phyloP scores from a whole-genome alignment of 1,140 invertebrate genomes.

The Elysia chlorotica region DNA sequence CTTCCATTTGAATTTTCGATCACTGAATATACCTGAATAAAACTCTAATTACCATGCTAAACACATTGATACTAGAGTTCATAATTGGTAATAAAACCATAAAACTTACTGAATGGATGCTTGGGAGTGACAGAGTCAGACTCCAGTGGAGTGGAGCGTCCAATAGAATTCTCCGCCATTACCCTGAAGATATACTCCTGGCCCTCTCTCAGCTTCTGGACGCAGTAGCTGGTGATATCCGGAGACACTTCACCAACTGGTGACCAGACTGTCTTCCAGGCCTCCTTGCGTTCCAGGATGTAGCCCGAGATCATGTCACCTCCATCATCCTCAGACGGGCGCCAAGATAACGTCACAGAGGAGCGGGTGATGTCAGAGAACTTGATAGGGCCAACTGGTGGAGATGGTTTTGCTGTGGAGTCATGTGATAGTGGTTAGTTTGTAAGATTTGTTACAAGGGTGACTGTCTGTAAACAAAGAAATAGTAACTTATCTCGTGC shows the following conservation, averaged over 20 bases:
- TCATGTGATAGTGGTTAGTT: too few species aligned
- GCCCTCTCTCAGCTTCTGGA: slow-evolving; percentile 71
- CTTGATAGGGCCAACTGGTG: slow-evolving; percentile 72
- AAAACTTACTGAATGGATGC: slow-evolving; percentile 45
- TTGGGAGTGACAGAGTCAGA: slow-evolving; percentile 76
- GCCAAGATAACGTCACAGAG: slow-evolving; percentile 48
- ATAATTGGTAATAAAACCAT: too few species aligned
- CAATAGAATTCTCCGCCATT: slow-evolving; percentile 95
- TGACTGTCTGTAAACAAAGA: too few species aligned
- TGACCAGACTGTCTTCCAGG: slow-evolving; percentile 47
- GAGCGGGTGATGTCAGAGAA: slow-evolving; percentile 61
- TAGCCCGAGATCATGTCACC: slow-evolving; percentile 89
- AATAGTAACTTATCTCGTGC: too few species aligned
- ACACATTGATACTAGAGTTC: too few species aligned
- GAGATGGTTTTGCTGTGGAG: slow-evolving; percentile 41
- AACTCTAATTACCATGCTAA: too few species aligned
- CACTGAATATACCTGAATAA: too few species aligned
- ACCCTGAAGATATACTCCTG: slow-evolving; percentile 97
- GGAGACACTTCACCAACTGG: slow-evolving; percentile 38
- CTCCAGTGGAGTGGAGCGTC: slow-evolving; percentile 87
- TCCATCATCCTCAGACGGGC: slow-evolving; percentile 85
- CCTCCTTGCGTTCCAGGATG: slow-evolving; percentile 84
- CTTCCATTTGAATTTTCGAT: too few species aligned
- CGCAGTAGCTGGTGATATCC: slow-evolving; percentile 33
- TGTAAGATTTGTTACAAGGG: too few species aligned